phyloP scores from a whole-genome alignment of 1,140 invertebrate species.

The Patella vulgata region DNA sequence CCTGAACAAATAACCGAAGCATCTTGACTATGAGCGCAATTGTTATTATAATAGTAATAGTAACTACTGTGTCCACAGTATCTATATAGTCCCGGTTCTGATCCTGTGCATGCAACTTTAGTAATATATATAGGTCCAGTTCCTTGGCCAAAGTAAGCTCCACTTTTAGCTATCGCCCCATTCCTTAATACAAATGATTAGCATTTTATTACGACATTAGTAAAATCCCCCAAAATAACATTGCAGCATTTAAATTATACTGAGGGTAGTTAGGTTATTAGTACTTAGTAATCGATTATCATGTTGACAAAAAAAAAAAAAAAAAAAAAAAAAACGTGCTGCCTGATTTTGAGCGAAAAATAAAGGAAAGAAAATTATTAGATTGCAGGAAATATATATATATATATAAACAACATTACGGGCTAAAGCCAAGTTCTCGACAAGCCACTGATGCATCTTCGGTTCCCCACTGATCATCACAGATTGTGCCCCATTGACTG shows the following conservation, averaged over 20 bases:
- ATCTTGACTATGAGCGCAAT: constrained; percentile 77
- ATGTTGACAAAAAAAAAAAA: background rate
- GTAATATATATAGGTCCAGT: constrained; percentile 72
- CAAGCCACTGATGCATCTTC: constrained; percentile 77
- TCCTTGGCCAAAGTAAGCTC: constrained; percentile 40
- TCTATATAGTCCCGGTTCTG: constrained; percentile 76
- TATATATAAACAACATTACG: background rate
- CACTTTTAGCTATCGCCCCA: no score
- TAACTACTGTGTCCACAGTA: constrained; percentile 77
- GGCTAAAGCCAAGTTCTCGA: constrained; percentile 72
- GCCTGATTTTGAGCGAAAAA: background rate
- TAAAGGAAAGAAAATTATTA: background rate
- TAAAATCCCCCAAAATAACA: no score
- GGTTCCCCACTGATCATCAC: constrained; percentile 78
- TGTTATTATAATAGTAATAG: constrained; percentile 78
- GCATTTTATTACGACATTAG: no score
- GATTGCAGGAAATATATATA: background rate
- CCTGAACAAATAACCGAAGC: constrained; percentile 49
- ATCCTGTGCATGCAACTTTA: constrained; percentile 76
- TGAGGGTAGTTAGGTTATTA: constrained; percentile 79
- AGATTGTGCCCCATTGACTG: constrained; percentile 80
- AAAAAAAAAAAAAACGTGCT: background rate
- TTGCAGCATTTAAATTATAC: constrained; percentile 76
- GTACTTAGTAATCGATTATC: constrained; percentile 65
- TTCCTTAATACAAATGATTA: no score